A percentile compares a stretch with the other conserved stretches of the same genome.
phyloP scores from a whole-genome alignment of 35 echinoderm and acorn worm genomes.

The Strongylocentrotus purpuratus region DNA sequence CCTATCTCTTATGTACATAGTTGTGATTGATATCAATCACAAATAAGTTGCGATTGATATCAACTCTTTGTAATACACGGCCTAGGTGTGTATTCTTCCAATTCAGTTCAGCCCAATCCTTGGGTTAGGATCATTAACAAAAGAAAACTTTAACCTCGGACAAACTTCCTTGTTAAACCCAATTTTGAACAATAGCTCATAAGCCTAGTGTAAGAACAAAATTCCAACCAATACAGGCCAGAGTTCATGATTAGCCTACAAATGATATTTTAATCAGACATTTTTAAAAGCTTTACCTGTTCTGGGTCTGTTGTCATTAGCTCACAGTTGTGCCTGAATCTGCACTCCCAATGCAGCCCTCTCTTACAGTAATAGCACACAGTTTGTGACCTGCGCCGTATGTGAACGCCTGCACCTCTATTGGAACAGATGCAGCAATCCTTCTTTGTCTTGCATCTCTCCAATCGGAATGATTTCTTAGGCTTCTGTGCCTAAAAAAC shows the following conservation, averaged over 20 bases:
- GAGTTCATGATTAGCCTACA: not conserved
- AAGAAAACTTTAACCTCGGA: too few species aligned
- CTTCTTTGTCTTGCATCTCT: not conserved
- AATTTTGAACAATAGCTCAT: too few species aligned
- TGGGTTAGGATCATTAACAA: too few species aligned
- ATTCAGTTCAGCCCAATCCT: too few species aligned
- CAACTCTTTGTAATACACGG: too few species aligned
- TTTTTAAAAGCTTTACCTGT: not conserved
- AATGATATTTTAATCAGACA: not conserved
- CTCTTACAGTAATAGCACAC: slow-evolving; percentile 44
- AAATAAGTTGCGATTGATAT: too few species aligned
- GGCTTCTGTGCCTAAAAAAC: not conserved
- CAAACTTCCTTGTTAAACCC: too few species aligned
- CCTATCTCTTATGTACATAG: too few species aligned
- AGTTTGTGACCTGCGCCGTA: slow-evolving; percentile 1
- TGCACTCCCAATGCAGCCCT: slow-evolving; percentile 44
- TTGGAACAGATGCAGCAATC: slow-evolving; percentile 31
- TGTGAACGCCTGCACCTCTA: not conserved
- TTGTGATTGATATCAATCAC: too few species aligned
- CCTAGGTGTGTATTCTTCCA: too few species aligned
- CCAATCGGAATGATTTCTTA: slow-evolving; percentile 16
- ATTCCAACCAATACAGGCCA: not conserved
- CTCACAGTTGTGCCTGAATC: not conserved
- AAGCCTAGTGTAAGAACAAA: too few species aligned
- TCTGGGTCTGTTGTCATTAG: not conserved